These are phyloP conservation scores for Meteorus cinctellus DNA, from an alignment of 2,888 invertebrate species.

Conservation along the genomic window DNA sequence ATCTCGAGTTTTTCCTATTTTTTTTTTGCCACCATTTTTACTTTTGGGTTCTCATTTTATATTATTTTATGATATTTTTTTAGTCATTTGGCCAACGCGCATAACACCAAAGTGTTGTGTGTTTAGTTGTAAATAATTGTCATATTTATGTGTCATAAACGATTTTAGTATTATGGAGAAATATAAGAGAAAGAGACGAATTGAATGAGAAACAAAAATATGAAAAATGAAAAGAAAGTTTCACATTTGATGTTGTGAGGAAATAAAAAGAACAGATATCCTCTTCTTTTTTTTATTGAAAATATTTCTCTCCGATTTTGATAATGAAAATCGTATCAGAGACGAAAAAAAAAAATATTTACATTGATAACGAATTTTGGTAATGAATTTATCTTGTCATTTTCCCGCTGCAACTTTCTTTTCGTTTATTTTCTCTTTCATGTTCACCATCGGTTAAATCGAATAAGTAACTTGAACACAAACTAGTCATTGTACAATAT, in stretches of 20 bases:
- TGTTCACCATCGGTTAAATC: slow-evolving; percentile 42
- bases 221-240: neutral
- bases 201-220: neutral
- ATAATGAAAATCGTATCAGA: no score
- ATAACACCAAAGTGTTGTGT: slow-evolving; percentile 20
- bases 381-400: no score
- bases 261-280: no score
- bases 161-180: neutral
- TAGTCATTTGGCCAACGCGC: slow-evolving; percentile 12
- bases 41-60: neutral
- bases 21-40: neutral
- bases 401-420: slow-evolving; percentile 41
- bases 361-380: no score
- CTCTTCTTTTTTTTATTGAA: no score
- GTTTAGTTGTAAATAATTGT: slow-evolving; percentile 31
- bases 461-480: slow-evolving; percentile 55
- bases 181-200: neutral
- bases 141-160: neutral
- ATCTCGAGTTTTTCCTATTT: slow-evolving; percentile 42
- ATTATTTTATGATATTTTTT: slow-evolving; percentile 33
- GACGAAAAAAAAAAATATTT: neutral
- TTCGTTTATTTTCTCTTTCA: slow-evolving; percentile 43
- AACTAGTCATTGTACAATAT: slow-evolving; percentile 61
- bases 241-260: neutral
- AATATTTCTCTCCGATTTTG: no score